phyloP scores from a whole-genome alignment of 2,888 invertebrate species.

The Acronicta aceris region DNA sequence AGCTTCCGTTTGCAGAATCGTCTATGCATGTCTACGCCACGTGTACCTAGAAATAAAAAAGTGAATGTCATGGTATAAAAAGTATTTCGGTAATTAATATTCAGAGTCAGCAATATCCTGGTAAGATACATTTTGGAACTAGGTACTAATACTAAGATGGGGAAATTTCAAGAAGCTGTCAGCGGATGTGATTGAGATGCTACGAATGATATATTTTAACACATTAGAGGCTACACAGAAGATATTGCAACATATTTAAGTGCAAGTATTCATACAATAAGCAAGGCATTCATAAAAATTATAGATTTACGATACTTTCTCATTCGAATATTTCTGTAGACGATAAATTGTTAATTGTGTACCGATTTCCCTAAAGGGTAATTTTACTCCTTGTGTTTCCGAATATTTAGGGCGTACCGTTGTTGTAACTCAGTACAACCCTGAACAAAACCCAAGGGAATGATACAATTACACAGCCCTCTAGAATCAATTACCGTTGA shows the following conservation, averaged over 20 bases:
- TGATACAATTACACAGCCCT: conserved; percentile 43
- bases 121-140: no score
- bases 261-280: no score
- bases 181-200: no score
- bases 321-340: background rate
- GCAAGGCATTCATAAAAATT: no score
- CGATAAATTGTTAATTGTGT: conserved; percentile 5
- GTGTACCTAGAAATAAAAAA: conserved; percentile 1
- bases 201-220: no score
- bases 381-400: conserved; percentile 14
- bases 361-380: conserved; percentile 20
- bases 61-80: conserved; percentile 1
- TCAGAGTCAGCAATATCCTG: no score
- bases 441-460: conserved; percentile 23
- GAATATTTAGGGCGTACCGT: conserved; percentile 13
- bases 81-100: no score
- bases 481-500: conserved; percentile 47
- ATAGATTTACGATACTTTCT: background rate
- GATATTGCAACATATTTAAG: no score
- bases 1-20: conserved; percentile 21
- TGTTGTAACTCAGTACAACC: conserved; percentile 19
- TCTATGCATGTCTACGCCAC: conserved; percentile 2
- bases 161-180: no score
- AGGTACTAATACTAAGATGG: no score
- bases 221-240: no score